Percentiles rank a stretch among this genome's conserved stretches.
Evolutionary conservation across 2,888 invertebrate genomes (phyloP).

Genomic region (Theristus sp.): DNA sequence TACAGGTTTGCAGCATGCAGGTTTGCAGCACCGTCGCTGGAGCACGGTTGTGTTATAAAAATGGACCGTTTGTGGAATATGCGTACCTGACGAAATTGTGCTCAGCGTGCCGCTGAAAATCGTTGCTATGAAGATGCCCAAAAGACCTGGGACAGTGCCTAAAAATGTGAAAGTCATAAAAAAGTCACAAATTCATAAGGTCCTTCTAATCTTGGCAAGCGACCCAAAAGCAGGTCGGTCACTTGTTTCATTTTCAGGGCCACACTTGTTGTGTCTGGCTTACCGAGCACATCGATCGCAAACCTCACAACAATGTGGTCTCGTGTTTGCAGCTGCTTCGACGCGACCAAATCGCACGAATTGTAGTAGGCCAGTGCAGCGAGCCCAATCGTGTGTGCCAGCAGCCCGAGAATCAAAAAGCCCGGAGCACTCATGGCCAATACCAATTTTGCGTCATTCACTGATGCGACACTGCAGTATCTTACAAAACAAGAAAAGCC

Average conservation of each 20-base stretch:
- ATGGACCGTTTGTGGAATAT: too few relatives aligned
- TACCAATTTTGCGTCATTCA: neutral
- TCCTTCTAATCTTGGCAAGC: too few relatives aligned
- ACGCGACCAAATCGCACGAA: neutral
- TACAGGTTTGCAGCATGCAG: too few relatives aligned
- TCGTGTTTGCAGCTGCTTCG: neutral
- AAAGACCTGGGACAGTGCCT: neutral
- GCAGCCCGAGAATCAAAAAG: neutral
- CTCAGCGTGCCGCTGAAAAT: neutral
- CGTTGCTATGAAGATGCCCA: neutral
- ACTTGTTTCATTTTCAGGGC: too few relatives aligned
- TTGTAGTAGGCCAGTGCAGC: neutral
- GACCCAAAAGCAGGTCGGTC: too few relatives aligned
- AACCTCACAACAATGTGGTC: neutral
- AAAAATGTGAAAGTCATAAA: too few relatives aligned
- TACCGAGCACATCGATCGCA: neutral
- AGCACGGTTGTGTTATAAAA: too few relatives aligned
- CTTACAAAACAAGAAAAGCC: too few relatives aligned
- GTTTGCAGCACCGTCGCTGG: too few relatives aligned
- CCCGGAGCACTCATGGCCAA: neutral
- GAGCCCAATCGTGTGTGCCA: neutral
- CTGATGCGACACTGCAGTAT: neutral
- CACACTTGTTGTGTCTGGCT: too few relatives aligned
- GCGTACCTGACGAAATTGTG: neutral
- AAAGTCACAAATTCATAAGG: too few relatives aligned